Evolutionary conservation across 2,888 invertebrate genomes (phyloP).

Genomic region (Drosophila melanocephala): DNA sequence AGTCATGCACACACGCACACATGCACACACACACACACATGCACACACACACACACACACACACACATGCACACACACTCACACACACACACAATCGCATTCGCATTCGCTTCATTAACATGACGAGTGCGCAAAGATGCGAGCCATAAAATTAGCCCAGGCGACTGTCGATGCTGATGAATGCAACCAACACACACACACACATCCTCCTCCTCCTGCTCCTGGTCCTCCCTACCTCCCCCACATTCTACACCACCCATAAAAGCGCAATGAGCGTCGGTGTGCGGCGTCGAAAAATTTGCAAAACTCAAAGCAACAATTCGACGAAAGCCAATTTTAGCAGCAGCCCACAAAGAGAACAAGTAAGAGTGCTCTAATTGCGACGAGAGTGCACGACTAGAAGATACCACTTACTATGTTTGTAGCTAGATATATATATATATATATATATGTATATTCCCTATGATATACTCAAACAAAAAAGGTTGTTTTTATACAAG

Average conservation of each 20-base stretch:
- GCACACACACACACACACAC: constrained; percentile 13
- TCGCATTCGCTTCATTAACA: constrained; percentile 69
- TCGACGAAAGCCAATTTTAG: constrained; percentile 77
- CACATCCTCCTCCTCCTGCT: background rate
- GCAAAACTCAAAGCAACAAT: constrained; percentile 81
- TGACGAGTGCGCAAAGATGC: constrained; percentile 74
- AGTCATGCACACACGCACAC: constrained; percentile 30
- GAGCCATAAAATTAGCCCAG: constrained; percentile 75
- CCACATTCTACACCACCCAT: constrained; percentile 32
- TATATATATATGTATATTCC: too few species aligned
- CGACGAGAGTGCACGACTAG: background rate
- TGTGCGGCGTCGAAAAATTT: constrained; percentile 71
- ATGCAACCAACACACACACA: constrained; percentile 48
- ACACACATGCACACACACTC: constrained; percentile 16
- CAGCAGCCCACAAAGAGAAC: constrained; percentile 48
- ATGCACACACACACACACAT: constrained; percentile 4
- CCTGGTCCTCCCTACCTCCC: background rate
- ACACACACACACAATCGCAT: constrained; percentile 7
- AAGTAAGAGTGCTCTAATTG: background rate
- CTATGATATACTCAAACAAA: background rate
- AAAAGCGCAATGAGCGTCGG: constrained; percentile 69
- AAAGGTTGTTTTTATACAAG: too few species aligned
- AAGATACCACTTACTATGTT: background rate
- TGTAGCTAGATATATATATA: background rate
- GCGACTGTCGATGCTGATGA: constrained; percentile 70